Evolutionary conservation across 1,140 invertebrate genomes (phyloP).

Genomic region (Magallana gigas): DNA sequence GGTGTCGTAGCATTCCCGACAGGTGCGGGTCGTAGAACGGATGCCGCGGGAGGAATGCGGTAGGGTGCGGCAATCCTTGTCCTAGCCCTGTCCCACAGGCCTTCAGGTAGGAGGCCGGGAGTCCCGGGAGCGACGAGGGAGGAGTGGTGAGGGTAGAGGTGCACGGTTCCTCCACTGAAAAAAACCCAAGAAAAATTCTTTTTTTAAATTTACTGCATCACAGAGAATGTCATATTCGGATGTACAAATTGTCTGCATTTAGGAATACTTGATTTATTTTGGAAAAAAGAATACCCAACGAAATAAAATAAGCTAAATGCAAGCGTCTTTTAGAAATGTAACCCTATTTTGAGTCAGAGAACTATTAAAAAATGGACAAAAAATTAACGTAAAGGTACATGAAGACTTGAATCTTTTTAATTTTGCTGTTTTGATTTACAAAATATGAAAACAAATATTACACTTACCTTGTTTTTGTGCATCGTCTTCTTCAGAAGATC

Average conservation of each 20-base stretch:
- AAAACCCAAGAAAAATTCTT: background rate
- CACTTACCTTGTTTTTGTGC: conserved; percentile 11
- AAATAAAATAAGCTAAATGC: no score
- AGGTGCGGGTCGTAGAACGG: conserved; percentile 64
- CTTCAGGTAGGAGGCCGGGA: conserved; percentile 57
- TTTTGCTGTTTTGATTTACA: no score
- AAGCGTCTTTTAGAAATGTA: no score
- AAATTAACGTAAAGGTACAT: no score
- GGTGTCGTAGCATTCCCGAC: conserved; percentile 60
- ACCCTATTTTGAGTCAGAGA: no score
- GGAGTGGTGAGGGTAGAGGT: background rate
- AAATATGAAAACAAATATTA: background rate
- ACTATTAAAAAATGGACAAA: no score
- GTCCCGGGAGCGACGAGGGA: conserved; percentile 43
- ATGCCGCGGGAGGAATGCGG: conserved; percentile 58
- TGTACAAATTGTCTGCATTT: no score
- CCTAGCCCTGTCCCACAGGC: conserved; percentile 51
- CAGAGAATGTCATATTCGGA: no score
- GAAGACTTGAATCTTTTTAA: no score
- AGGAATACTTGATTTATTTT: no score
- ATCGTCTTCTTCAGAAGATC: conserved; percentile 43
- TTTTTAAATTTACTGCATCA: no score
- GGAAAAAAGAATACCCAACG: no score
- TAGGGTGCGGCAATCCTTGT: conserved; percentile 57
- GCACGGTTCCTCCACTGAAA: conserved; percentile 22